These are phyloP conservation scores for Chionoecetes opilio DNA, from an alignment of 1,140 invertebrate species.

Conservation along the genomic window DNA sequence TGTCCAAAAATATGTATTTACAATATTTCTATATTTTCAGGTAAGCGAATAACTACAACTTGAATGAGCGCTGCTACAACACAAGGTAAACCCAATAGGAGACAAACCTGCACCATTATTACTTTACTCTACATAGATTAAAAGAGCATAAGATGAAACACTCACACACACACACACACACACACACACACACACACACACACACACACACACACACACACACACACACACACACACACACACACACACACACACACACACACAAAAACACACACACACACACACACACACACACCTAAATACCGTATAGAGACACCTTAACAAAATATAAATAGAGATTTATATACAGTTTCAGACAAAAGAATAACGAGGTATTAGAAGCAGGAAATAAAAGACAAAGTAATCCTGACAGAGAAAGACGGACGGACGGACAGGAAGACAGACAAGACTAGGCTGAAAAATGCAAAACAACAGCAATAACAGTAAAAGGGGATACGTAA, in stretches of 20 bases:
- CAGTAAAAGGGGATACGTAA: not conserved
- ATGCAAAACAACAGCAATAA: not conserved
- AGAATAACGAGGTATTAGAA: not conserved
- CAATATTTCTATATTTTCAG: too few species aligned
- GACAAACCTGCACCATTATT: too few species aligned
- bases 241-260: constrained; percentile 15
- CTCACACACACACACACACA: not conserved
- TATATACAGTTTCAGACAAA: too few species aligned
- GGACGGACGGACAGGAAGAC: constrained; percentile 13
- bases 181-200: not conserved
- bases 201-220: constrained; percentile 27
- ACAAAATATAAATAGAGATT: too few species aligned
- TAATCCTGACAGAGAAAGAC: not conserved
- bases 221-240: constrained; percentile 27
- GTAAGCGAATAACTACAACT: too few species aligned
- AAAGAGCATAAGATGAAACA: too few species aligned
- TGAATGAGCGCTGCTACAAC: too few species aligned
- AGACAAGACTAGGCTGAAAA: not conserved
- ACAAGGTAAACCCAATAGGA: too few species aligned
- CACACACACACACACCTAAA: not conserved
- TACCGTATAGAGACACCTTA: too few species aligned
- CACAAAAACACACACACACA: too few species aligned
- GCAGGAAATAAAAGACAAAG: not conserved
- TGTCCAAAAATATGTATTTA: too few species aligned
- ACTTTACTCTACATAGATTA: too few species aligned